These are phyloP conservation scores for Sarotherodon lohbergeri DNA, from an alignment of 2,113 vertebrate genomes.

Conservation along the genomic window DNA sequence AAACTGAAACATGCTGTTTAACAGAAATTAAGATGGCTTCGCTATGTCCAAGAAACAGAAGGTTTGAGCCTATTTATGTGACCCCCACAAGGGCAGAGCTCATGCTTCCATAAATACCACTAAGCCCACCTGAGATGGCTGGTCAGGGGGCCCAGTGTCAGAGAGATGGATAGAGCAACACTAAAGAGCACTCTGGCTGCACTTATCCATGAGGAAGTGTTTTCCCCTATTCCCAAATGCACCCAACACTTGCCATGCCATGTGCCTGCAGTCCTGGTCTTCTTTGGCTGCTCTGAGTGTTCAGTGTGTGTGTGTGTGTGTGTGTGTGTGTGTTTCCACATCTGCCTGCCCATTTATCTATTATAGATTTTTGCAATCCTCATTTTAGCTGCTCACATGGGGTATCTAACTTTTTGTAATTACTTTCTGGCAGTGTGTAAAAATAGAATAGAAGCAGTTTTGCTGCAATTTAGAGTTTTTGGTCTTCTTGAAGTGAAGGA, in stretches of 20 bases:
- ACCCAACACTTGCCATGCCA: background rate
- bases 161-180: slow-evolving; percentile 63
- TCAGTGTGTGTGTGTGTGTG: background rate
- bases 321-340: background rate
- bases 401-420: background rate
- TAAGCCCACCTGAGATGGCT: slow-evolving; percentile 49
- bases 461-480: background rate
- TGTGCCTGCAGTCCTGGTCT: background rate
- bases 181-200: slow-evolving; percentile 56
- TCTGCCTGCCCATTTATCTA: background rate
- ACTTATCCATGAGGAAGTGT: slow-evolving; percentile 43
- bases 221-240: slow-evolving; percentile 37
- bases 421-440: background rate
- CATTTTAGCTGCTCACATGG: background rate
- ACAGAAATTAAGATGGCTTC: background rate
- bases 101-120: slow-evolving; percentile 53
- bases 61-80: background rate
- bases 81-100: slow-evolving; percentile 20
- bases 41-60: background rate
- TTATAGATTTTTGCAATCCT: background rate
- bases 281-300: background rate
- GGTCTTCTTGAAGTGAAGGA: background rate
- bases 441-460: background rate
- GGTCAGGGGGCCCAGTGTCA: slow-evolving; percentile 47
- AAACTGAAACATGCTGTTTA: rapidly evolving